Evolutionary conservation across 23 tunicate genomes (phyloP).

Genomic region (Aplidium turbinatum): DNA sequence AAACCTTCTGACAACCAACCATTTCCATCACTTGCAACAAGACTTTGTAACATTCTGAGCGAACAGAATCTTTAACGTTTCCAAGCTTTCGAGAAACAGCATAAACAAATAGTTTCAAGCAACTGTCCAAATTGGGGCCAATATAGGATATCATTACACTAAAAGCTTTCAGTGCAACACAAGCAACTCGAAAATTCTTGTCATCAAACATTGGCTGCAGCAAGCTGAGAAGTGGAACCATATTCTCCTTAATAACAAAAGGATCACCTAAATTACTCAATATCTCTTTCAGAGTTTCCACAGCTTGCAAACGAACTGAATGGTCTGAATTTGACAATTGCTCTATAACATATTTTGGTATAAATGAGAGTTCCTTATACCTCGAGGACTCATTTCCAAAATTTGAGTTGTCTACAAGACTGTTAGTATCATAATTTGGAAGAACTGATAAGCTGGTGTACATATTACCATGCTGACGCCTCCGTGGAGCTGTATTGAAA

Average conservation of each 20-base stretch:
- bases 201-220: slow-evolving; percentile 63
- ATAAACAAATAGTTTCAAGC: slow-evolving; percentile 28
- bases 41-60: slow-evolving; percentile 61
- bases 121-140: slow-evolving; percentile 43
- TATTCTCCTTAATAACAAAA: slow-evolving; percentile 27
- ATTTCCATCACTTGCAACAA: slow-evolving; percentile 42
- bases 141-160: slow-evolving; percentile 30
- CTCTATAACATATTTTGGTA: slow-evolving; percentile 42
- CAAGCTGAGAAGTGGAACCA: slow-evolving; percentile 62
- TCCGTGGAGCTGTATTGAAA: slow-evolving; percentile 22
- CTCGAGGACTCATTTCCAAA: background rate
- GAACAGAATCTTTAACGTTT: slow-evolving; percentile 46
- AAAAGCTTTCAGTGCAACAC: slow-evolving; percentile 50
- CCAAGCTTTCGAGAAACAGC: slow-evolving; percentile 58
- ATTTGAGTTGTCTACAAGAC: background rate
- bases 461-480: background rate
- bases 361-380: slow-evolving; percentile 52
- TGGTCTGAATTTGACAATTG: slow-evolving; percentile 42
- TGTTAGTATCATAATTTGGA: background rate
- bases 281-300: slow-evolving; percentile 42
- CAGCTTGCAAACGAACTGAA: slow-evolving; percentile 47
- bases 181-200: slow-evolving; percentile 58
- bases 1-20: slow-evolving; percentile 49
- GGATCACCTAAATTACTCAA: slow-evolving; percentile 11
- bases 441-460: slow-evolving; percentile 3